phyloP scores from a whole-genome alignment of 2,113 vertebrate species.

The Macaca nemestrina region DNA sequence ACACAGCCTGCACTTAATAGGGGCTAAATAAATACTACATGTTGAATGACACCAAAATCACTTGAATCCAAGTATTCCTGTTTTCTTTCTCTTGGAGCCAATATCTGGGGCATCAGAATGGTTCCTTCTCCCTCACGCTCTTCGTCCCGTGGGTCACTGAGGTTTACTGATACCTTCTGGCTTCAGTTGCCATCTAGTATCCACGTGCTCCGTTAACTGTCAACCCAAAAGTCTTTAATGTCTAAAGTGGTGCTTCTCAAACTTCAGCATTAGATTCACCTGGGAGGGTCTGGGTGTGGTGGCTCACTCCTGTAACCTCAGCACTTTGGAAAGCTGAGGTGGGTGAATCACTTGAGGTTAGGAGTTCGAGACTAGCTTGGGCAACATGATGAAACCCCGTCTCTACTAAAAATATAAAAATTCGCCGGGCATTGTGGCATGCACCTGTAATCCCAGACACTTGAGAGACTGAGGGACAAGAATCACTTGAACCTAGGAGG shows the following conservation, averaged over 20 bases:
- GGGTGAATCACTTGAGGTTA: too few species aligned
- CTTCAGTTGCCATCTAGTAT: background rate
- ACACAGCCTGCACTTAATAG: background rate
- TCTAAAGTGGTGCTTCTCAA: background rate
- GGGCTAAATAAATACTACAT: background rate
- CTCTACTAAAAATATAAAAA: too few species aligned
- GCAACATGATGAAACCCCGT: too few species aligned
- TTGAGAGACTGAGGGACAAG: too few species aligned
- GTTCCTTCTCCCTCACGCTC: background rate
- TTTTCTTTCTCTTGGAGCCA: background rate
- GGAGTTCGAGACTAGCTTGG: too few species aligned
- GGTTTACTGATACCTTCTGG: background rate
- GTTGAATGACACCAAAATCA: background rate
- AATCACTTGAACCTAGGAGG: too few species aligned
- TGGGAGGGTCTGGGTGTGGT: background rate
- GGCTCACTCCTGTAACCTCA: too few species aligned
- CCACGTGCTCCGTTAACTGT: background rate
- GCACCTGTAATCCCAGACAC: too few species aligned
- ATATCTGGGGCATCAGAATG: background rate
- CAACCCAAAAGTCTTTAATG: background rate
- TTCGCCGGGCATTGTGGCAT: too few species aligned
- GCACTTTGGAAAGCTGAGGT: too few species aligned
- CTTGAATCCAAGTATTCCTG: background rate
- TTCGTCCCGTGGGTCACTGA: background rate
- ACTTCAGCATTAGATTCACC: background rate